These are phyloP conservation scores for Melanotaenia parkinsoni DNA, from an alignment of 2,797 vertebrate genomes.

Conservation along the genomic window DNA sequence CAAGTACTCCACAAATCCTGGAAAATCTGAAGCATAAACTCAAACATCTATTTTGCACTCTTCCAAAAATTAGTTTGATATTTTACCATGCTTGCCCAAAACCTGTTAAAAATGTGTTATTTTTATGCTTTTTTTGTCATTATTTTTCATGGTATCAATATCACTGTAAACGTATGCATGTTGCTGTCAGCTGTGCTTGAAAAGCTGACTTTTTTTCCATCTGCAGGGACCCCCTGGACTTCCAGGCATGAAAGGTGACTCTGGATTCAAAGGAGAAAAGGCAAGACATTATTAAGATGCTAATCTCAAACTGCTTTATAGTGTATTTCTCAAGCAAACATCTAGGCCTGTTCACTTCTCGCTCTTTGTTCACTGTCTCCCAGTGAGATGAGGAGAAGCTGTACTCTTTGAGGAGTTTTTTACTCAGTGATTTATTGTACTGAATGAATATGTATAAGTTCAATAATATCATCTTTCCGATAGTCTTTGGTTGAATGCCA, in stretches of 20 bases:
- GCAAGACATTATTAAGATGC: constrained; percentile 73
- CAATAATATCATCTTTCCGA: constrained; percentile 61
- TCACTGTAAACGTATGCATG: constrained; percentile 37
- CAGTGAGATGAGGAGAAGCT: constrained; percentile 35
- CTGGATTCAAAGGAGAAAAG: constrained; percentile 96
- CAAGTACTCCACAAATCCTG: neutral
- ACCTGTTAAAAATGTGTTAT: neutral
- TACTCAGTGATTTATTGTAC: constrained; percentile 54
- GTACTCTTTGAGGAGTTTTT: constrained; percentile 38
- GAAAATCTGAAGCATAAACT: neutral
- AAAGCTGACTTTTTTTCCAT: constrained; percentile 54
- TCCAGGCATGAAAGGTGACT: constrained; percentile 95
- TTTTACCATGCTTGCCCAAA: neutral
- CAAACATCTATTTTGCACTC: neutral
- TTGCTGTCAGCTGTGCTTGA: constrained; percentile 29
- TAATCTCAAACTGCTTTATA: constrained; percentile 73
- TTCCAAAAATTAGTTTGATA: neutral
- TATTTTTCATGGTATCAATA: neutral
- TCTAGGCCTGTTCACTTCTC: constrained; percentile 27
- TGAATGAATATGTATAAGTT: constrained; percentile 67
- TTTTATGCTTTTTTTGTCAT: neutral
- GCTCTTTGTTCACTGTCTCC: constrained; percentile 35
- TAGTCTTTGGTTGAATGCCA: constrained; percentile 67
- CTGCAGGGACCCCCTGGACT: constrained; percentile 95
- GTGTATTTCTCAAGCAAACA: constrained; percentile 67